These are phyloP conservation scores for Ardeotis arabs DNA, from an alignment of 2,113 vertebrate species.

Conservation along the genomic window DNA sequence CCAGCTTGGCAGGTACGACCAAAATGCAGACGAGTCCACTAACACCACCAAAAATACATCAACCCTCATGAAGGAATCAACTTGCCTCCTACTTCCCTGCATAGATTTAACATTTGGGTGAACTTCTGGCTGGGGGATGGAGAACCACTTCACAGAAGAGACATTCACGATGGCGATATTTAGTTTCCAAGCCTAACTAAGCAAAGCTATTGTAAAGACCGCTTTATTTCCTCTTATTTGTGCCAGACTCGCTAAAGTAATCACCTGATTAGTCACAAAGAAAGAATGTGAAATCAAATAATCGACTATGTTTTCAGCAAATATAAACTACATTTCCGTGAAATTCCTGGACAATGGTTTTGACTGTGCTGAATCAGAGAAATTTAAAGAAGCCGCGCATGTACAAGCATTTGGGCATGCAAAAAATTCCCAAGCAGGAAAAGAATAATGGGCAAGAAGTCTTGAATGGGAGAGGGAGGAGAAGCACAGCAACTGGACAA, in stretches of 20 bases:
- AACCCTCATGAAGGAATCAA: neutral
- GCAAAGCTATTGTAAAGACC: neutral
- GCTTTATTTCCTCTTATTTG: neutral
- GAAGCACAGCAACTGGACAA: neutral
- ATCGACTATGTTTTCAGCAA: neutral
- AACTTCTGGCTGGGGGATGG: neutral
- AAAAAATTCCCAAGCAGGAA: neutral
- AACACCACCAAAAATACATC: neutral
- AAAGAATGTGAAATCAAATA: neutral
- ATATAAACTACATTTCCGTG: neutral
- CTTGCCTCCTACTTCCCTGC: neutral
- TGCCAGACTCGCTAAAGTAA: neutral
- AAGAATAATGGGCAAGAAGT: neutral
- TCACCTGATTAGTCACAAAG: neutral
- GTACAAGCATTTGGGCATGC: neutral
- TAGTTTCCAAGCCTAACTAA: neutral
- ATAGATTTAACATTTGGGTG: neutral
- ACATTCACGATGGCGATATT: rapidly evolving
- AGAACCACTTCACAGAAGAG: neutral
- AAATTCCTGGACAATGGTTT: neutral
- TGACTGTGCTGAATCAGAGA: neutral
- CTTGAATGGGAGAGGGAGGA: neutral
- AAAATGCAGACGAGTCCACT: neutral
- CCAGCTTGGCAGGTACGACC: neutral
- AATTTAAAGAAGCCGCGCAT: neutral